Evolutionary conservation across 2,888 invertebrate species (phyloP), one percentile per base, ranked within the genome.

Genomic region (Drosophila stalkeri): DNA sequence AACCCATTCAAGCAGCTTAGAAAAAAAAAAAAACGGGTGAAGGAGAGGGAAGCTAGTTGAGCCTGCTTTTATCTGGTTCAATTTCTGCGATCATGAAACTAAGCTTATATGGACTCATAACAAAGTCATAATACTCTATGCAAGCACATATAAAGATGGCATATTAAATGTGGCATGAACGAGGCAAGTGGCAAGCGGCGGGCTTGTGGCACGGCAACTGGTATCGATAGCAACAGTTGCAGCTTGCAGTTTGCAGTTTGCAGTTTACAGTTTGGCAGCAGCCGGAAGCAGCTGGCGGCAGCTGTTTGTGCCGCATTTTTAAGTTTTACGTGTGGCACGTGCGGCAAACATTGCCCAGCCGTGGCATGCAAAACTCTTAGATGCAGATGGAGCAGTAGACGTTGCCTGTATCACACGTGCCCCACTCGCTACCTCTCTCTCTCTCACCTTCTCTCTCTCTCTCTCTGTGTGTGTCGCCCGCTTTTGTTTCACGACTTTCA

Each of bases 281-380:
- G 75, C 60, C 70, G 74, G 77, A 66, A 63, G 72, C 72, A 80
- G 80, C 71, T 82, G 83, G 80, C 67, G 68, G 66, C 86, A 85
- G 80, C 88, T 88, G 82, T 69, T 70, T 74, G 68, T 82, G 88
- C 63, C 74, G 81, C 90, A 86, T 86, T 89, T 90, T 89, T 81
- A 83, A 84, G 80, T 90, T 90, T 89, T 86, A 89, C 90, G 89
- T 90, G 90, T 65, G 73, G 90, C 90, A 90, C 90, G 86, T 90
- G 86, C 84, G 62, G 59, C 81, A 75, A 86, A 79, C 73, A 74
- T 65, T 72, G 76, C 64, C 85, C 73, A 64, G 63, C 75, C 68
- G 64, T 39, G 69, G 62, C 71, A 72, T 89, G 85, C 85, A 84
- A 73, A 77, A 77, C 64, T 77, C 77, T 78, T 66, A 72, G 80